Base-by-base conservation (phyloP, 2,113 vertebrate species). In the Xenus cinereus region DNA sequence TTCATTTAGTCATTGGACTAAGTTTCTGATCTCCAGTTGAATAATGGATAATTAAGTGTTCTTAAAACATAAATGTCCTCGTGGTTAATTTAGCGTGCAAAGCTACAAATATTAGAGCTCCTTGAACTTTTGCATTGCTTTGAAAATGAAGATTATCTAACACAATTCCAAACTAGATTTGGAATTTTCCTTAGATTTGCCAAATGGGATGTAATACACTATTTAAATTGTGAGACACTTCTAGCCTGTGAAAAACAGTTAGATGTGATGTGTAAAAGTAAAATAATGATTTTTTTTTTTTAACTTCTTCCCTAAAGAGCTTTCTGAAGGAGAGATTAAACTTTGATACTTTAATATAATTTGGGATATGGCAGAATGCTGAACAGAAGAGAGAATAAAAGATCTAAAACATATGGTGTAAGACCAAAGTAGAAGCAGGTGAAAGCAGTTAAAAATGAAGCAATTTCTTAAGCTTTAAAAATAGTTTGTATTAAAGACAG, bases 361-460 rank as follows among this genome's bases (percentile, higher is more conserved):
- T 93, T 81, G 80, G 59, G n/a, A 27, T 74, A 59, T 74, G 72
- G 64, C 63, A 92, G 54, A 89, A 89, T 10, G 51, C 80, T 67
- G 83, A 90, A 62, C 14, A 57, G 79, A 80, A 83, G 50, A 91
- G 59, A 78, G 54, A 71, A 19, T n/a, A 64, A 91, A 95, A 98
- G 98, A 99, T 98, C 91, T 90, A 97, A 99, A 99, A 97, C 99
- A 98, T 98, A 98, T 99, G 98, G 98, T 97, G 94, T 90, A 27
- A 94, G 96, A 82, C 95, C 95, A 98, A 98, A 99, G 98, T 97
- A 98, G 98, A 99, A 98, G 96, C 99, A 99, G 98, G 98, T 98
- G 98, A 98, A 74, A 92, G 95, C 97, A 97, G 98, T 98, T 98
- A 98, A 98, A 95, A 98, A 97, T 97, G 95, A 97, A 97, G 94